These are phyloP conservation scores for Drosophila willistoni DNA, from an alignment of 1,140 invertebrate genomes.

Conservation along the genomic window DNA sequence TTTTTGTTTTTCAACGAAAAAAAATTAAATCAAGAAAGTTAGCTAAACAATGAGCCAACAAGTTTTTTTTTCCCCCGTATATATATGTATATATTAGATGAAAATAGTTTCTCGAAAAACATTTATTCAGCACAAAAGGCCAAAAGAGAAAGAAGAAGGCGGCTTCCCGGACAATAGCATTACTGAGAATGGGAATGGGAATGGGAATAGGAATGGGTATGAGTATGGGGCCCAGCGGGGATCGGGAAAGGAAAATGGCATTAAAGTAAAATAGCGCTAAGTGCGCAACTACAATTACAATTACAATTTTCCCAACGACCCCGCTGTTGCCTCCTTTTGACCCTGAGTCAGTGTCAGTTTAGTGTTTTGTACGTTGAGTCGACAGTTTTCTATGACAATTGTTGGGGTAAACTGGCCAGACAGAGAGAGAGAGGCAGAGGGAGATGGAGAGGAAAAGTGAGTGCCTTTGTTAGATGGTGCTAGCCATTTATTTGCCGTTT, in stretches of 20 bases:
- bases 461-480: conserved; percentile 43
- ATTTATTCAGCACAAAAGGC: conserved; percentile 55
- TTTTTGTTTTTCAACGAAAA: not conserved
- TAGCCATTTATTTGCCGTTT: conserved; percentile 77
- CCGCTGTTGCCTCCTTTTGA: conserved; percentile 10
- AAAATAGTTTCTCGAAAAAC: conserved; percentile 68
- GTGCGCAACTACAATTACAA: conserved; percentile 76
- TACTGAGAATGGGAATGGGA: conserved; percentile 25
- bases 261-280: conserved; percentile 75
- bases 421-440: not conserved
- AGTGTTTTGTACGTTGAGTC: conserved; percentile 42
- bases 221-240: not conserved
- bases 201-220: conserved; percentile 13
- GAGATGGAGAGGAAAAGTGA: conserved; percentile 11
- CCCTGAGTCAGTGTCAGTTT: conserved; percentile 10
- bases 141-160: conserved; percentile 27
- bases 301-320: conserved; percentile 50
- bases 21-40: no score
- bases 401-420: conserved; percentile 57
- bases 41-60: conserved; percentile 15
- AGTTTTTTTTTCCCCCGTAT: conserved; percentile 28
- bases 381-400: conserved; percentile 77
- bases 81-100: conserved; percentile 43
- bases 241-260: conserved; percentile 48
- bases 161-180: conserved; percentile 52